A percentile compares a stretch with the other conserved stretches of the same genome.
These are phyloP conservation scores for Pterophyllum scalare DNA, from an alignment of 2,113 vertebrate species.

Conservation along the genomic window DNA sequence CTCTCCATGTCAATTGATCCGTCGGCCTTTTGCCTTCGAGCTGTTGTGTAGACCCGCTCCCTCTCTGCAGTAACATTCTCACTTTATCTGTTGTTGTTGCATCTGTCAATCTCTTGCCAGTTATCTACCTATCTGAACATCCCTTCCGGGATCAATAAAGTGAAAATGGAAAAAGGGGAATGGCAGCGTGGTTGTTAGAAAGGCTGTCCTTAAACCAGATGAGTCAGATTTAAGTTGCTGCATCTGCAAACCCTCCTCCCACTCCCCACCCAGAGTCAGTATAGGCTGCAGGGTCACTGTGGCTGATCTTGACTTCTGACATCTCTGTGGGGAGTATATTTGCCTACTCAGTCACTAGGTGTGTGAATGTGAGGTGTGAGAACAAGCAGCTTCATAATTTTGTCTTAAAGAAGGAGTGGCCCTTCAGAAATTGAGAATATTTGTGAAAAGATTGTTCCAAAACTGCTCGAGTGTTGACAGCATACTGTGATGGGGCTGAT, in stretches of 20 bases:
- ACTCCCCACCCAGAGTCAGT: neutral
- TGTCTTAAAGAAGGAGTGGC: slow-evolving; percentile 10
- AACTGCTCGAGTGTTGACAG: neutral
- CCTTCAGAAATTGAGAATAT: slow-evolving; percentile 17
- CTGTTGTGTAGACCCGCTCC: neutral
- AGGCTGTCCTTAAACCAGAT: slow-evolving; percentile 9
- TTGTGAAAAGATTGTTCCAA: neutral
- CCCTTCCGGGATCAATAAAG: slow-evolving; percentile 37
- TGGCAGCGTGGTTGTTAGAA: slow-evolving; percentile 1
- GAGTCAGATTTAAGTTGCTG: slow-evolving; percentile 22
- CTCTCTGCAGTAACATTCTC: neutral
- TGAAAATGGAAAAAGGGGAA: slow-evolving; percentile 21
- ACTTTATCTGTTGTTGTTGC: slow-evolving; percentile 14
- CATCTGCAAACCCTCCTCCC: neutral
- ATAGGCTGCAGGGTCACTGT: slow-evolving; percentile 20
- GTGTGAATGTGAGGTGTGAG: slow-evolving; percentile 11
- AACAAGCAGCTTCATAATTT: neutral
- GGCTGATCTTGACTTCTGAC: slow-evolving; percentile 54
- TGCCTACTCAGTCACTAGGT: slow-evolving; percentile 35
- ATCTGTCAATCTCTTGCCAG: slow-evolving; percentile 9
- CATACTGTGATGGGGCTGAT: neutral
- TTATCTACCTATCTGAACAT: slow-evolving; percentile 30
- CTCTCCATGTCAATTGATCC: slow-evolving; percentile 4
- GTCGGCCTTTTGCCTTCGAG: neutral
- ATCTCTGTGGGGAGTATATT: slow-evolving; percentile 15